A percentile compares a stretch with the other conserved stretches of the same genome.
These are phyloP conservation scores for Orycteropus afer DNA, from an alignment of 2,113 vertebrate species.

Conservation along the genomic window DNA sequence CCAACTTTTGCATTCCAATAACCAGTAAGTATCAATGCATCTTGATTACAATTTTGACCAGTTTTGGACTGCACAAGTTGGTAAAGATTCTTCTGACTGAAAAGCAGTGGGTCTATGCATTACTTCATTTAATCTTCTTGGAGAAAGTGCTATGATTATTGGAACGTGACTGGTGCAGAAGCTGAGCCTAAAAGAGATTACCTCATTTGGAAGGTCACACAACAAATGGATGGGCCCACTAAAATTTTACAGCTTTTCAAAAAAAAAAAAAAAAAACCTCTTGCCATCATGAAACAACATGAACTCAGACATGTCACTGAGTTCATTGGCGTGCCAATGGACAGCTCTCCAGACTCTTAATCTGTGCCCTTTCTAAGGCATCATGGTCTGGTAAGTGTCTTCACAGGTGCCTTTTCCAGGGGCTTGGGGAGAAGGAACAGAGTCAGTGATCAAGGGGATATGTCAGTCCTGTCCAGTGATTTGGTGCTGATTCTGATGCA, in stretches of 20 bases:
- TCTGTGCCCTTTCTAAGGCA: background rate
- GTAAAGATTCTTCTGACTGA: too few species aligned
- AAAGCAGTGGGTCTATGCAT: too few species aligned
- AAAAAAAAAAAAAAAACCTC: background rate
- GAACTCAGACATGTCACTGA: background rate
- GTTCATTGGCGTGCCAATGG: fast-evolving
- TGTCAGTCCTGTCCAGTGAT: background rate
- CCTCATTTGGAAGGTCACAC: background rate
- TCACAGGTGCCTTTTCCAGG: background rate
- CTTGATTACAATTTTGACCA: too few species aligned
- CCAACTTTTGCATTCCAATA: too few species aligned
- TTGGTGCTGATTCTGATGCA: background rate
- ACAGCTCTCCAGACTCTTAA: background rate
- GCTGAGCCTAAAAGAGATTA: background rate
- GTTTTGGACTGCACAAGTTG: too few species aligned
- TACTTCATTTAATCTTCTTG: background rate
- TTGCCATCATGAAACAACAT: background rate
- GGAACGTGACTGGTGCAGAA: background rate
- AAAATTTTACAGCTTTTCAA: background rate
- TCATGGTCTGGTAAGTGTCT: too few species aligned
- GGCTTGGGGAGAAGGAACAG: background rate
- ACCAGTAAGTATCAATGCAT: too few species aligned
- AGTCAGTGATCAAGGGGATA: background rate
- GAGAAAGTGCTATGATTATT: background rate
- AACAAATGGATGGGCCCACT: fast-evolving